Evolutionary conservation across 2,113 vertebrate species (phyloP).

Genomic region (Numida meleagris): DNA sequence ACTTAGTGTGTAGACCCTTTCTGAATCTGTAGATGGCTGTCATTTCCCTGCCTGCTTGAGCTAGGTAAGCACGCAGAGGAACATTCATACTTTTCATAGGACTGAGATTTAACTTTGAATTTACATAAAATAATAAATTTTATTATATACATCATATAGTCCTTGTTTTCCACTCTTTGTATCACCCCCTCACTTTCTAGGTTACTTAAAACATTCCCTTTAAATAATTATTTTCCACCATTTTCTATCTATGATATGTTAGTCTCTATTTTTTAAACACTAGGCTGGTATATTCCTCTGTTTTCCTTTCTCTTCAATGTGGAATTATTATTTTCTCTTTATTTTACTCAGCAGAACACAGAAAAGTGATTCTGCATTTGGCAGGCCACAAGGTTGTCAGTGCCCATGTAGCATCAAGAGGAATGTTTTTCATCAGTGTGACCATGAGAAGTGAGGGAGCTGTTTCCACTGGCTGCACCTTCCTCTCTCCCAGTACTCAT

Average conservation of each 20-base stretch:
- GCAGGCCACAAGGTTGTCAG: background rate
- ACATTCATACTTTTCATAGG: background rate
- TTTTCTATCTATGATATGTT: background rate
- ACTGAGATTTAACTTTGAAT: background rate
- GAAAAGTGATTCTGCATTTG: background rate
- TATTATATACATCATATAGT: background rate
- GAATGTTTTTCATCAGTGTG: background rate
- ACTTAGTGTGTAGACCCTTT: background rate
- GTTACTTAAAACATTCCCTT: background rate
- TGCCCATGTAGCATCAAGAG: background rate
- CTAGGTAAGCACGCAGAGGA: background rate
- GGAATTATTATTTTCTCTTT: background rate
- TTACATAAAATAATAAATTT: background rate
- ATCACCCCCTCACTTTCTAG: background rate
- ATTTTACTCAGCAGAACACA: background rate
- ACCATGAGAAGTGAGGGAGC: background rate
- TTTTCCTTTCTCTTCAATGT: background rate
- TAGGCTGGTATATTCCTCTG: background rate
- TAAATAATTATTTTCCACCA: background rate
- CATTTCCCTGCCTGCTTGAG: background rate
- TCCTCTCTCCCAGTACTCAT: background rate
- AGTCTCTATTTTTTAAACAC: background rate
- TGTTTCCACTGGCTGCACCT: background rate
- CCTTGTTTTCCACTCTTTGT: background rate
- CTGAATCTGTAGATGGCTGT: background rate